phyloP scores from a whole-genome alignment of 2,113 vertebrate species.

The Atractosteus spatula region DNA sequence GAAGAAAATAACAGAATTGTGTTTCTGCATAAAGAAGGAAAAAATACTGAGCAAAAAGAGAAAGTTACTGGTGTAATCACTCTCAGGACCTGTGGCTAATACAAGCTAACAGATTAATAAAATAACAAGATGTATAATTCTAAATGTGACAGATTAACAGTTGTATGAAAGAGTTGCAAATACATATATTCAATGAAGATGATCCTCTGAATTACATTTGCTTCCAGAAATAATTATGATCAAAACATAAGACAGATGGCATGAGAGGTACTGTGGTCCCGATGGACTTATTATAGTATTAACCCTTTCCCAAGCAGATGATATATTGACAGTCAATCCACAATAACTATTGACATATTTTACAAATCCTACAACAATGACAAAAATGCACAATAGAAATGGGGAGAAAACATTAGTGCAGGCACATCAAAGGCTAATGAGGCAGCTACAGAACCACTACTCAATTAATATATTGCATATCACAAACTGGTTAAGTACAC shows the following conservation, averaged over 20 bases:
- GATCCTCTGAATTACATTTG: conserved; percentile 1
- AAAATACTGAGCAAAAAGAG: too few relatives aligned
- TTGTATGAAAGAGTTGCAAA: conserved; percentile 5
- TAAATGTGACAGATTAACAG: conserved; percentile 4
- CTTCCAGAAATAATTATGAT: conserved; percentile 25
- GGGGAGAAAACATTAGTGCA: too few relatives aligned
- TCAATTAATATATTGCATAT: too few relatives aligned
- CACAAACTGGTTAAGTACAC: too few relatives aligned
- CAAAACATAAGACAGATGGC: conserved; percentile 26
- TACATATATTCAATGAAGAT: not conserved
- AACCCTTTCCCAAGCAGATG: conserved; percentile 10
- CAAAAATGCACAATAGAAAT: not conserved
- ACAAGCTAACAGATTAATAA: not conserved
- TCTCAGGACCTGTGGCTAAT: not conserved
- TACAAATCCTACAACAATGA: not conserved
- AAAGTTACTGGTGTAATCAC: not conserved
- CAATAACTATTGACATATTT: conserved; percentile 4
- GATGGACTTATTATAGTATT: conserved; percentile 19
- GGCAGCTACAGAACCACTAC: too few relatives aligned
- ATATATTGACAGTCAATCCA: conserved; percentile 8
- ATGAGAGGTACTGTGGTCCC: conserved; percentile 23
- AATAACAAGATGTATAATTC: not conserved
- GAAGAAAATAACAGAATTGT: too few relatives aligned
- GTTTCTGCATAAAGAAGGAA: too few relatives aligned
- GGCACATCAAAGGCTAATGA: too few relatives aligned